A percentile compares a stretch with the other conserved stretches of the same genome.
phyloP scores from a whole-genome alignment of 2,797 vertebrate species.

The Macropus fuliginosus region DNA sequence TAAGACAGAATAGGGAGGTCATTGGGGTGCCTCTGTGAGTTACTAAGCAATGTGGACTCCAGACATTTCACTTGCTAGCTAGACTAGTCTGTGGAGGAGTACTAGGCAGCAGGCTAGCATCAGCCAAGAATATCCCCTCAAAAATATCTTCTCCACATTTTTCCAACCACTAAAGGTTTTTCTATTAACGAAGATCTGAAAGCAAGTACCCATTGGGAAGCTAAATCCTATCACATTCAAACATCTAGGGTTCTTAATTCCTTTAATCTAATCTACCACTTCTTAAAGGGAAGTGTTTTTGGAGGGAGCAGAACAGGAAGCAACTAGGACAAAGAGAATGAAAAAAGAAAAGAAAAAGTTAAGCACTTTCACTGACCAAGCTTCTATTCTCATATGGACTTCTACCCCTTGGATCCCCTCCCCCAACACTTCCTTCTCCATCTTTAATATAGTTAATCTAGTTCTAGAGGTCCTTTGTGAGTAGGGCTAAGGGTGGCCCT shows the following conservation, averaged over 20 bases:
- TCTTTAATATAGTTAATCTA: neutral
- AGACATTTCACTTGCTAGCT: neutral
- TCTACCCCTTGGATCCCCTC: neutral
- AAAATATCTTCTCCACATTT: neutral
- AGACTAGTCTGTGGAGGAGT: neutral
- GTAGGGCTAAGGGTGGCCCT: neutral
- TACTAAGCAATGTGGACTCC: neutral
- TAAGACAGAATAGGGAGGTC: neutral
- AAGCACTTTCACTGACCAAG: neutral
- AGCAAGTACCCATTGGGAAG: neutral
- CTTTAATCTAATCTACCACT: neutral
- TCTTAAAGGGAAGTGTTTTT: neutral
- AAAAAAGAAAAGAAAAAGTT: neutral
- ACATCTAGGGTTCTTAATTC: neutral
- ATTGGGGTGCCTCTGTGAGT: neutral
- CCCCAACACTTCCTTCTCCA: neutral
- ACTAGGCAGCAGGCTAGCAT: neutral
- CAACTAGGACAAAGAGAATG: neutral
- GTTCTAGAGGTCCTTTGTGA: neutral
- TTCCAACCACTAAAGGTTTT: neutral
- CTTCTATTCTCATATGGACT: neutral
- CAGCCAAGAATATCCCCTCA: neutral
- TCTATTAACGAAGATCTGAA: neutral
- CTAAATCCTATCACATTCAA: neutral
- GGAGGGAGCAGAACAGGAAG: neutral